Evolutionary conservation across 2,113 vertebrate species (phyloP), one percentile per base, ranked within the genome.

Genomic region (Cinclus cinclus): DNA sequence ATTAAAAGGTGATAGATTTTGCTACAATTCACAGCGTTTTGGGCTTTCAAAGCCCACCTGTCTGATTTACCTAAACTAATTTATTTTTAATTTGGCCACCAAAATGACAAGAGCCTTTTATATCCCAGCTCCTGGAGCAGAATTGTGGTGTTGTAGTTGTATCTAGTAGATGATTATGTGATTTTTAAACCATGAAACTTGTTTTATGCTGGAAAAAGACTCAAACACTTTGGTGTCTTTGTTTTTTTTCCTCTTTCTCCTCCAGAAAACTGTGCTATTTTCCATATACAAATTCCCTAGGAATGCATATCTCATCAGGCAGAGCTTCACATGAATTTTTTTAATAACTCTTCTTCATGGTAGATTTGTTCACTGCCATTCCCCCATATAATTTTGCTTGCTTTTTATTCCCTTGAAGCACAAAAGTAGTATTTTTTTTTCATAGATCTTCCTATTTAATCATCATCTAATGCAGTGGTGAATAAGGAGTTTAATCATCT

Each of bases 111-210:
- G 9, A 69, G 10, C 18, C 22, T 37, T 77, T 83, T 42, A 8
- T 23, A 17, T 20, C 27, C n/a, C 73, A 62, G 64, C 13, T 46
- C 59, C 11, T 17, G 31, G 42, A 49, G 82, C 56, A 59, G 64
- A 82, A 31, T 7, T 22, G 17, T 0, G 0, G 27, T 9, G 24
- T 11, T 76, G 41, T 50, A 53, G 39, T 83, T 89, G 12, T 2
- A 69, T 35, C 59, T 52, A 35, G n/a, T 5, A 7, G 39, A 14
- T 33, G 31, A 62, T 58, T 33, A 9, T 13, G 19, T 7, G 17
- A 64, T 80, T 91, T 93, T 83, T 42, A 89, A 92, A 47, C 27
- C 15, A 16, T 31, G 9, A 59, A 71, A 37, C 30, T 69, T 53
- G 42, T 30, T 92, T 83, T 59, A 37, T 35, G n/a, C n/a, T 84